Percentiles rank a stretch among this genome's conserved stretches.
Conservation (phyloP, 2,888 invertebrate species). For the Ellobium chinense region DNA sequence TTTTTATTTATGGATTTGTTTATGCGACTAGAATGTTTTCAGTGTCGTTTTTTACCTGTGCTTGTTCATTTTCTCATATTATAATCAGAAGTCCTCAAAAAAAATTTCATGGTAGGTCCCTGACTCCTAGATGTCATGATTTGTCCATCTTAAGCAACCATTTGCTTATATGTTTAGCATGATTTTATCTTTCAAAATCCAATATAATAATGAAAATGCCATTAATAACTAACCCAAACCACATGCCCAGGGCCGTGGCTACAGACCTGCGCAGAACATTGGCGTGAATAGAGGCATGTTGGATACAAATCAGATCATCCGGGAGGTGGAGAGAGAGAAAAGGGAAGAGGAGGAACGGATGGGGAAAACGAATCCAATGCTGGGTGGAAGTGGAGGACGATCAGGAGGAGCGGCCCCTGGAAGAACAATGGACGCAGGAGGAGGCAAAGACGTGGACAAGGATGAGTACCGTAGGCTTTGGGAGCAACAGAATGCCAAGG, state of each 20-base stretch:
- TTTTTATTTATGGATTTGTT: neutral
- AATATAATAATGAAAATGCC: no score
- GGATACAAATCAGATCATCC: constrained; percentile 37
- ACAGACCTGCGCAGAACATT: constrained; percentile 19
- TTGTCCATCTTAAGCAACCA: no score
- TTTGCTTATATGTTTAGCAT: no score
- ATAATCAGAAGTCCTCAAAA: no score
- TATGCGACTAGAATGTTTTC: neutral
- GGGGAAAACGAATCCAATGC: neutral
- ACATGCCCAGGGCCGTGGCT: constrained; percentile 9
- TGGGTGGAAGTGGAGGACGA: constrained; percentile 18
- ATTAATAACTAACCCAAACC: neutral
- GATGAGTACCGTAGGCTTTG: constrained; percentile 16
- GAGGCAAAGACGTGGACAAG: neutral
- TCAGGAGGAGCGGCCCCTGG: neutral
- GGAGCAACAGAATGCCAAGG: constrained; percentile 21
- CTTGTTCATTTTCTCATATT: neutral
- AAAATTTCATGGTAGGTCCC: no score
- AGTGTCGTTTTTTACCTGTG: neutral
- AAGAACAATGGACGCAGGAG: neutral
- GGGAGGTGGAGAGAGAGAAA: constrained; percentile 32
- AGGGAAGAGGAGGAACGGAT: constrained; percentile 26
- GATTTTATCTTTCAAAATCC: no score
- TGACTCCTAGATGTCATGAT: no score
- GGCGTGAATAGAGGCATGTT: constrained; percentile 6